Base-by-base conservation (phyloP, 92 coral and sea anemone species). In the Chrysogorgia sp. region DNA sequence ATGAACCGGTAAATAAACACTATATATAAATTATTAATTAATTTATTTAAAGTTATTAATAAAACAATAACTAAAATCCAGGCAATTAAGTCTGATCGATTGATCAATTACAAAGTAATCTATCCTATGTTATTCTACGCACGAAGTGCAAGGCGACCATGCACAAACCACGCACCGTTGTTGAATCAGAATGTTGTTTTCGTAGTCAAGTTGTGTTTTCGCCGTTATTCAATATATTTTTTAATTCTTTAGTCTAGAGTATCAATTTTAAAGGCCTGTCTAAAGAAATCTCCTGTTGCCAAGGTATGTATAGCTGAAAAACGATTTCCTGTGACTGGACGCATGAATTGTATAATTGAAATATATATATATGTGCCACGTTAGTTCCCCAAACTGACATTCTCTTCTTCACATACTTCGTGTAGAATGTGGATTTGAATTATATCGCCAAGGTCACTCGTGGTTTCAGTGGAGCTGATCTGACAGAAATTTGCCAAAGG, bases 401-500 rank as follows among this genome's bases (percentile, higher is more conserved):
- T 7, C 1, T 1, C 28, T 40, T 17, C 29, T 21, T 17, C 35
- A 19, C 57, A 9, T 58, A 23, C 61, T 32, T 21, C 32, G 58
- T 15, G 23, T 63, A 96, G 99, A 93, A 96, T 83, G 99, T 96
- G 12, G 99, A 96, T 34, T 34, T 96, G 85, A 86, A 75, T 34
- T 96, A 96, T 40, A 82, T 96, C 50, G 97, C 99, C 32, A 91
- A 90, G 79, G 99, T 96, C 25, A 96, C 99, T 14, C 99, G 92
- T 41, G 99, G 99, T 49, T 91, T 96, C 80, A 94, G 98, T 86
- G 98, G 98, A 33, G 98, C 98, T 28, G 98, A 94, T 68, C 80
- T 94, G 79, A 94, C 98, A 52, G 98, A 94, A 57, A 94, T 94
- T 78, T 94, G 98, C 81, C 98, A 94, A 69, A 86, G 98, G 90